Percentiles rank a stretch among this genome's conserved stretches.
phyloP scores from a whole-genome alignment of 2,113 vertebrate species.

The Bubo scandiacus region DNA sequence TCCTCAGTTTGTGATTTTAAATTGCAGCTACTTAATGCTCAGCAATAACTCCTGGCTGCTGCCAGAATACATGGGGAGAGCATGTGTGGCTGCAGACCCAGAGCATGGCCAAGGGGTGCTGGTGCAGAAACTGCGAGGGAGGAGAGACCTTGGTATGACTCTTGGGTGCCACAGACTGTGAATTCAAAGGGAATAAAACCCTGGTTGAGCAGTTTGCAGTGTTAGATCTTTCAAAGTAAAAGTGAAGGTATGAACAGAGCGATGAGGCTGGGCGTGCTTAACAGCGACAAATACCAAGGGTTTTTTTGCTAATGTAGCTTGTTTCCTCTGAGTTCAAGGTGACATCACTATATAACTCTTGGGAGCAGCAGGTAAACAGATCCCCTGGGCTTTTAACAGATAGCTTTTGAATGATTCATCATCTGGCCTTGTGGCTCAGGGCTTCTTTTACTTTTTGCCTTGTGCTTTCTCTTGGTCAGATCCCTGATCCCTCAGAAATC shows the following conservation, averaged over 20 bases:
- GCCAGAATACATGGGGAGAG: neutral
- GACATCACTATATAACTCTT: neutral
- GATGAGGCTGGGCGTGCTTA: neutral
- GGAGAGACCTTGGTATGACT: neutral
- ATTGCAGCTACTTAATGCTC: neutral
- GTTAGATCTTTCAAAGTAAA: neutral
- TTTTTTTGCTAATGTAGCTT: neutral
- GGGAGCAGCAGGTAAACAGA: neutral
- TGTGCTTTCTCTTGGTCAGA: neutral
- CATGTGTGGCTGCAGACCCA: accelerated
- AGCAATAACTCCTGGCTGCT: neutral
- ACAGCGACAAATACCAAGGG: neutral
- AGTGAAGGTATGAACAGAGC: neutral
- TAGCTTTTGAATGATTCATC: neutral
- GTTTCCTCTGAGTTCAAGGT: neutral
- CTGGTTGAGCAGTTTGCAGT: neutral
- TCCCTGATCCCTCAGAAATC: neutral
- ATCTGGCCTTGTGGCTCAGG: neutral
- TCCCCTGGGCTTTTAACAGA: neutral
- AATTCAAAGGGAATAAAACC: neutral
- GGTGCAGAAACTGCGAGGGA: neutral
- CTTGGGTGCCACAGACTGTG: accelerated
- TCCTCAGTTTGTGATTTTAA: neutral
- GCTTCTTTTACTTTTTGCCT: neutral
- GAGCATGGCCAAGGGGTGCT: neutral